These are phyloP conservation scores for Lophochroa leadbeateri DNA, from an alignment of 2,113 vertebrate genomes.

Conservation along the genomic window DNA sequence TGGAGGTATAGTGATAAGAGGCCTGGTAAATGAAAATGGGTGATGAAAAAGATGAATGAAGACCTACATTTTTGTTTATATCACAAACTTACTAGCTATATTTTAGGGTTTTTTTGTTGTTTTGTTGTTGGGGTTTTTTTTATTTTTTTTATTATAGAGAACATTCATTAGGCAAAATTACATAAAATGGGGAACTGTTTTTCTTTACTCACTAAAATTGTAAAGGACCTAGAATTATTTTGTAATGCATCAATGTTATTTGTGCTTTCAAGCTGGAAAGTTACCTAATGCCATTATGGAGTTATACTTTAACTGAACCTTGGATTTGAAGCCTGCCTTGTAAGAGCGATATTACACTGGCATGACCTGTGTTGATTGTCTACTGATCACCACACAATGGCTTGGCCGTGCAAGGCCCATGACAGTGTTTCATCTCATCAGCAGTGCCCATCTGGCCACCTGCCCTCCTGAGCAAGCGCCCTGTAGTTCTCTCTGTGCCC, in stretches of 20 bases:
- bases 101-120: neutral
- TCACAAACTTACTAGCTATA: neutral
- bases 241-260: neutral
- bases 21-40: neutral
- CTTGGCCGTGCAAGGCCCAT: neutral
- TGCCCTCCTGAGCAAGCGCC: neutral
- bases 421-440: accelerated
- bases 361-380: neutral
- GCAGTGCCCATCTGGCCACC: neutral
- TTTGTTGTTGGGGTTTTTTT: neutral
- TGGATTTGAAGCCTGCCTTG: neutral
- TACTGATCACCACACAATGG: neutral
- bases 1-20: neutral
- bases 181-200: neutral
- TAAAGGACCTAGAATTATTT: neutral
- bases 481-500: neutral
- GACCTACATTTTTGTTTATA: neutral
- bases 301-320: neutral
- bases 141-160: neutral
- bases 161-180: neutral
- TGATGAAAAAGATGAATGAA: neutral
- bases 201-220: neutral
- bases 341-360: neutral
- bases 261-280: neutral
- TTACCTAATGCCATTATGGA: neutral